Conservation (phyloP, 1,140 invertebrate species). For the Anadara kagoshimensis region DNA sequence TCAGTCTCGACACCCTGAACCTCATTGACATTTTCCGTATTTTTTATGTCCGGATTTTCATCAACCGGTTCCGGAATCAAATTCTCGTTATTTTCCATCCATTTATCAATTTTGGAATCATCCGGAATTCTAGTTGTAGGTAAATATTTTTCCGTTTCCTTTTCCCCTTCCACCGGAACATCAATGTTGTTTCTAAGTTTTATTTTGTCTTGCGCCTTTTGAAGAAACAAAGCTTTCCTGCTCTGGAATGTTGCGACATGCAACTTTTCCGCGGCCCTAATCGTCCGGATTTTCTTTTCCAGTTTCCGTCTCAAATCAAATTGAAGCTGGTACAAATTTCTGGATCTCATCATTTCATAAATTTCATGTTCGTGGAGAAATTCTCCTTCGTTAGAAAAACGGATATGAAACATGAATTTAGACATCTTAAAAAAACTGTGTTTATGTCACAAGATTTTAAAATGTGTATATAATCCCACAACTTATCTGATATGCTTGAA, state of each 20-base stretch:
- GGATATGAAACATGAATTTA: constrained; percentile 38
- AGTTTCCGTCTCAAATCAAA: constrained; percentile 38
- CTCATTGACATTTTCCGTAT: too few relatives aligned
- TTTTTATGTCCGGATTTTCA: too few relatives aligned
- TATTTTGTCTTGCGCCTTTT: constrained; percentile 35
- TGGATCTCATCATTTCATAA: constrained; percentile 40
- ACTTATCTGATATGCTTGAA: too few relatives aligned
- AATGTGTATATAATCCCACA: too few relatives aligned
- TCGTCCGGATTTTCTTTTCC: constrained; percentile 30
- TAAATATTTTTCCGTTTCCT: neutral
- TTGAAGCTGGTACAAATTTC: constrained; percentile 38
- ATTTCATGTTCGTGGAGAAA: constrained; percentile 40
- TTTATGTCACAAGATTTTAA: too few relatives aligned
- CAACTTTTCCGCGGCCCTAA: constrained; percentile 38
- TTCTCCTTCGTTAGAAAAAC: constrained; percentile 27
- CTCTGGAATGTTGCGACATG: constrained; percentile 32
- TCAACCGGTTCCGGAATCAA: too few relatives aligned
- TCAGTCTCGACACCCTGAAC: too few relatives aligned
- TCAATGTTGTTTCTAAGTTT: constrained; percentile 13
- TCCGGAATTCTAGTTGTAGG: too few relatives aligned
- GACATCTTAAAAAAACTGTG: constrained; percentile 22
- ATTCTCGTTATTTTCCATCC: too few relatives aligned
- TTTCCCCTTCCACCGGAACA: neutral
- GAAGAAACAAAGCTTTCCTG: constrained; percentile 33
- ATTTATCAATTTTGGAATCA: too few relatives aligned